phyloP scores from a whole-genome alignment of 2,888 invertebrate species.

The Pseudeuparius sepicola region DNA sequence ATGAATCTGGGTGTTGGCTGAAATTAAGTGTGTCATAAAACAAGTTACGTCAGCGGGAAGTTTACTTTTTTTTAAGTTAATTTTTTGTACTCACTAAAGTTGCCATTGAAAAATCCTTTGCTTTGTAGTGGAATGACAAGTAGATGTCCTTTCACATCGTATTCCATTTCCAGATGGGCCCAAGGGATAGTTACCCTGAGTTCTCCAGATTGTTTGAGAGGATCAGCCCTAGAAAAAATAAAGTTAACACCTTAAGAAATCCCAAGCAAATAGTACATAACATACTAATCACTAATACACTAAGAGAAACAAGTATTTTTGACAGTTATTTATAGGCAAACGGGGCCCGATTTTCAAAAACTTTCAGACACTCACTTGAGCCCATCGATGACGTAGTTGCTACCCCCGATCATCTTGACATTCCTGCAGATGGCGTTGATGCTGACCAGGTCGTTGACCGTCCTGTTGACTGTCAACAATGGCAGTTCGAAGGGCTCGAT shows the following conservation, averaged over 20 bases:
- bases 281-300: no score
- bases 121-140: constrained; percentile 43
- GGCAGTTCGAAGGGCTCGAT: constrained; percentile 62
- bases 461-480: constrained; percentile 56
- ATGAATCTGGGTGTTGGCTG: constrained; percentile 45
- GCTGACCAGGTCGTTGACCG: constrained; percentile 53
- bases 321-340: background rate
- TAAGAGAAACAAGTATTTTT: background rate
- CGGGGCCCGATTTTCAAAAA: background rate
- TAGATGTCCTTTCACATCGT: constrained; percentile 44
- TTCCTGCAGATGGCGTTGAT: constrained; percentile 57
- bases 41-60: background rate
- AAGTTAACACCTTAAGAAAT: background rate
- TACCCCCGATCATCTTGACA: constrained; percentile 53
- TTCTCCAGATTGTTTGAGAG: constrained; percentile 38
- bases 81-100: constrained; percentile 43
- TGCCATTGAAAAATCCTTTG: constrained; percentile 44
- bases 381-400: constrained; percentile 52
- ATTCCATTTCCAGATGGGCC: constrained; percentile 42
- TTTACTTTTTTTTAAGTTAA: background rate
- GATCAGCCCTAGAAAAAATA: constrained; percentile 37
- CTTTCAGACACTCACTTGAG: constrained; percentile 45
- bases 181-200: constrained; percentile 40
- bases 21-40: constrained; percentile 14
- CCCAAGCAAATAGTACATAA: no score